Evolutionary conservation across 1,140 invertebrate genomes (phyloP), one percentile per base, ranked within the genome.

Genomic region (Hormaphis cornu): DNA sequence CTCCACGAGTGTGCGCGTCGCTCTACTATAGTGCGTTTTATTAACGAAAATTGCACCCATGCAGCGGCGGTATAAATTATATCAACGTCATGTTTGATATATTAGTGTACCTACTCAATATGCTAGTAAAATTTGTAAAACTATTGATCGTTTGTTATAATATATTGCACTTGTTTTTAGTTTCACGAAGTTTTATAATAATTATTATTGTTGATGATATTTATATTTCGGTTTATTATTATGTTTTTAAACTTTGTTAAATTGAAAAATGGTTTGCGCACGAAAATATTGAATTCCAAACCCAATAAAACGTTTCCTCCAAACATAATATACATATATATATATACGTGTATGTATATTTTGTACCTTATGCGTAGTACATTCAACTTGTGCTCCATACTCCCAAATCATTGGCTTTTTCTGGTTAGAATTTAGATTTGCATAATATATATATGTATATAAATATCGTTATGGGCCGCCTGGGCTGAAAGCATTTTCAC

Each of bases 251-350:
- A 35, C 33, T 58, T 37, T 58, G 12, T 58, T 14, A 40, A 24
- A 58, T 58, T 26, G 54, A 58, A 58, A 58, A 37, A 37, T n/a
- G 33, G 6, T 37, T n/a, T n/a, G 40, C 14, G 14, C 8, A 58
- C 40, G 24, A 40, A 58, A 53, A 44, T 70, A 40, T 70, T 53
- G 40, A 56, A 53, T 54, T 56, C 58, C 40, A 40, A 35, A 37
- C 50, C 52, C 30, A 70, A 70, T 70, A 56, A 70, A 54, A 70
- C 69, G 50, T 70, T 70, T 54, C 20, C 26, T 35, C 28, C 7
- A 12, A 30, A 53, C n/a, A n/a, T n/a, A 35, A 28, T 50, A 56
- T 35, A 22, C 26, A 56, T 14, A 26, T 28, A 53, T 30, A 53
- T 28, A 53, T 53, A 53, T 30, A 56, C n/a, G n/a, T n/a, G n/a